These are phyloP conservation scores for Phocoena sinus DNA, from an alignment of 2,113 vertebrate genomes.

Conservation along the genomic window DNA sequence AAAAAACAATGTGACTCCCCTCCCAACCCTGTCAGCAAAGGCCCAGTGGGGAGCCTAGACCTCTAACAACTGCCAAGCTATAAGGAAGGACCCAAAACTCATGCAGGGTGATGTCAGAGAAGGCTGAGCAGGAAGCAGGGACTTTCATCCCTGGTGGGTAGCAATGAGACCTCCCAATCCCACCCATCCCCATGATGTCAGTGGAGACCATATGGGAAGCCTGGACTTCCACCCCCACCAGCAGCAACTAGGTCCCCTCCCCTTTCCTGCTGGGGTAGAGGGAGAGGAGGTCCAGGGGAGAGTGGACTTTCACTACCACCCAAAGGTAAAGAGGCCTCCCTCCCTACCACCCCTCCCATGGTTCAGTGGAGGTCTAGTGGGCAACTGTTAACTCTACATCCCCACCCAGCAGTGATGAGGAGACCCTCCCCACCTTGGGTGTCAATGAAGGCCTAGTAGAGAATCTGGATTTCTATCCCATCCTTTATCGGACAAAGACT, in stretches of 20 bases:
- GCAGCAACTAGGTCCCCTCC: neutral
- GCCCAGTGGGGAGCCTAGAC: neutral
- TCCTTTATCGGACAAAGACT: neutral
- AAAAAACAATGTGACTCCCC: neutral
- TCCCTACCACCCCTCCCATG: neutral
- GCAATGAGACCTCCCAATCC: neutral
- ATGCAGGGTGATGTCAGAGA: neutral
- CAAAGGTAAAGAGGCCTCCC: neutral
- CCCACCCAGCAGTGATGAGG: neutral
- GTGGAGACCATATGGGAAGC: neutral
- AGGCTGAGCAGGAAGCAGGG: neutral
- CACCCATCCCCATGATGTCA: neutral
- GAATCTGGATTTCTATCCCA: neutral
- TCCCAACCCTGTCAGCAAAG: neutral
- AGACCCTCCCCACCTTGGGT: neutral
- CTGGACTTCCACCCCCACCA: neutral
- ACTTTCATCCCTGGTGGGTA: neutral
- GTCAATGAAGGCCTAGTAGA: neutral
- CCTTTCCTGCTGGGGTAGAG: neutral
- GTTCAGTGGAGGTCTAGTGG: neutral
- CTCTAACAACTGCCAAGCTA: neutral
- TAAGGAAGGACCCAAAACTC: neutral
- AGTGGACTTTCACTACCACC: neutral
- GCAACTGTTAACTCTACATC: neutral
- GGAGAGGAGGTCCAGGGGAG: neutral